Evolutionary conservation across 2,113 vertebrate genomes (phyloP).

Genomic region (Fulica atra): DNA sequence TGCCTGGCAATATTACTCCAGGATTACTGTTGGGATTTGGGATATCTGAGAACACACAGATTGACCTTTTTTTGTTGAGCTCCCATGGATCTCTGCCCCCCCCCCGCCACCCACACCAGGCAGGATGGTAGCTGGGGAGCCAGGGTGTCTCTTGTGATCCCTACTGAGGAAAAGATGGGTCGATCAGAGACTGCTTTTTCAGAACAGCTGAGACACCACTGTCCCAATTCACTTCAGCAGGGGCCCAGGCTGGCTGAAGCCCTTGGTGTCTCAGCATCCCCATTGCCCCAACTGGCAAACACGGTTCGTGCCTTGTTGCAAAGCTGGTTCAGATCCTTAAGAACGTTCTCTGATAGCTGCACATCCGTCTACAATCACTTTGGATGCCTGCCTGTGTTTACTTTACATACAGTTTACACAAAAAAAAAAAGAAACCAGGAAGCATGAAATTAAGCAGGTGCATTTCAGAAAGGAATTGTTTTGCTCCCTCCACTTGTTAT

Average conservation of each 20-base stretch:
- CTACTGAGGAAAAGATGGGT: accelerated
- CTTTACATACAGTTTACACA: background rate
- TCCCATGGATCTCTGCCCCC: background rate
- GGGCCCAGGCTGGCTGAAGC: background rate
- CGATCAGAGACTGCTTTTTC: background rate
- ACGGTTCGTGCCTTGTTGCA: background rate
- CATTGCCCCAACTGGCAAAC: background rate
- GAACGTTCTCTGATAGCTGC: background rate
- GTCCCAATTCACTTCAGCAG: background rate
- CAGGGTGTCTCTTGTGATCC: background rate
- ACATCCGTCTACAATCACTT: background rate
- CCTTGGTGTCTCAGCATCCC: background rate
- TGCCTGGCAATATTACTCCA: background rate
- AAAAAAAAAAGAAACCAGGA: background rate
- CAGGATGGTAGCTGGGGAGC: background rate
- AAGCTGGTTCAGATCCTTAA: background rate
- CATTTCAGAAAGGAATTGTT: background rate
- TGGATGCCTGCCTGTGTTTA: background rate
- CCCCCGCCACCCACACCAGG: background rate
- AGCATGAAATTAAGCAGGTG: background rate
- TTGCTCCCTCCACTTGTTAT: background rate
- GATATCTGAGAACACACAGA: background rate
- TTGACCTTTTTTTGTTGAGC: background rate
- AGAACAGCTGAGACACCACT: background rate
- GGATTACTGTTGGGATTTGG: background rate